Evolutionary conservation across 2,797 vertebrate species (phyloP), one percentile per base, ranked within the genome.

Genomic region (Lutjanus argentimaculatus): DNA sequence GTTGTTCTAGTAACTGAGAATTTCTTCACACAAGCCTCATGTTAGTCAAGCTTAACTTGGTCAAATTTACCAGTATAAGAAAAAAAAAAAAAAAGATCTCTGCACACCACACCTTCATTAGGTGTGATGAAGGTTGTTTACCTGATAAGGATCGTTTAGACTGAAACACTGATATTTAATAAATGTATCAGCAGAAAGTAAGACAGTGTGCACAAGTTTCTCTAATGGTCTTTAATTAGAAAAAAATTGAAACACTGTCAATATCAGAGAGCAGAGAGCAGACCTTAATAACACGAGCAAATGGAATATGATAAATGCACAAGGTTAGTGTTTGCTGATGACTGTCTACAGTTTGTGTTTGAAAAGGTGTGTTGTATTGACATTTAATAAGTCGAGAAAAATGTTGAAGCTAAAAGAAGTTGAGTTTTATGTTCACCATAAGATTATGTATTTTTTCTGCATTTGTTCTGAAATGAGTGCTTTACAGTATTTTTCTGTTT

Each of bases 231-330:
- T 25, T 25, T 25, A 25, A 25, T 3, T 25, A 25, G 25, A 25
- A 25, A 25, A 25, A 25, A 25, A 25, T 25, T 3, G 25, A 25
- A 25, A 25, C 25, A 25, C 3, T 25, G 25, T 25, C 25, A 25
- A 25, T 25, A 25, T 2, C 25, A 25, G 25, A 25, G 25, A 25
- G 25, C 25, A 25, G 25, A 25, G 25, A 25, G 71, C 67, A 68
- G 30, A 73, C 46, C 22, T n/a, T 67, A 64, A 72, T 65, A 78
- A 61, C 17, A 49, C 40, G 5, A 11, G 53, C 7, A 72, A 66
- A 77, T 61, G 16, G 58, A 77, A 75, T 55, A 45, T 69, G 49
- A 72, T 55, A 21, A 84, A 72, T 67, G 7, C 40, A 67, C 16
- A 22, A 16, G 16, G 22, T 52, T 30, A 49, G 10, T 63, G 25